Evolutionary conservation across 2,797 vertebrate genomes (phyloP).

Genomic region (Acipenser ruthenus): DNA sequence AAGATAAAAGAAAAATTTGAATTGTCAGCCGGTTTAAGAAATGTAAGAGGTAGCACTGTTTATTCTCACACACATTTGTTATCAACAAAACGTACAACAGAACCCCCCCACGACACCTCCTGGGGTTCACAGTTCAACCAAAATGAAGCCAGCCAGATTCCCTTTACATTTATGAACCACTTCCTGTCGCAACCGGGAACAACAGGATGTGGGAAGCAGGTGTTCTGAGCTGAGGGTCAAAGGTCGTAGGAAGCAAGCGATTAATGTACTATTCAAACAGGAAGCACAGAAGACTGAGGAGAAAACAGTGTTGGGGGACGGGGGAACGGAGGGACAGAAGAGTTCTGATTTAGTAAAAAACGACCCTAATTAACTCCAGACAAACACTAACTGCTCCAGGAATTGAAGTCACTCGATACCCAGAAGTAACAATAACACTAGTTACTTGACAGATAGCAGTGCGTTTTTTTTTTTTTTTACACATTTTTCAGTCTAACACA

Average conservation of each 20-base stretch:
- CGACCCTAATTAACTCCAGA: too few species aligned
- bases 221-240: constrained; percentile 27
- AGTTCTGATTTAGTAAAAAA: too few species aligned
- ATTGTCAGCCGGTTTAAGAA: neutral
- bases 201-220: constrained; percentile 46
- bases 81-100: neutral
- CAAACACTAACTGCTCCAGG: too few species aligned
- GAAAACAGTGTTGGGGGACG: too few species aligned
- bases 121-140: neutral
- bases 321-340: too few species aligned
- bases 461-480: too few species aligned
- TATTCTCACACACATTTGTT: neutral
- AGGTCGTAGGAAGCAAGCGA: constrained; percentile 28
- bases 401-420: too few species aligned
- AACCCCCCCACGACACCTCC: neutral
- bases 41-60: neutral
- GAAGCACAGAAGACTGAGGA: too few species aligned
- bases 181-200: constrained; percentile 32
- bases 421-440: too few species aligned
- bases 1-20: neutral
- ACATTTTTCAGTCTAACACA: too few species aligned
- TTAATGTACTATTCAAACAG: too few species aligned
- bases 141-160: constrained; percentile 20
- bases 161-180: constrained; percentile 24
- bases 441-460: too few species aligned